Evolutionary conservation across 2,888 invertebrate genomes (phyloP).

Genomic region (Sphaeridia pumilis): DNA sequence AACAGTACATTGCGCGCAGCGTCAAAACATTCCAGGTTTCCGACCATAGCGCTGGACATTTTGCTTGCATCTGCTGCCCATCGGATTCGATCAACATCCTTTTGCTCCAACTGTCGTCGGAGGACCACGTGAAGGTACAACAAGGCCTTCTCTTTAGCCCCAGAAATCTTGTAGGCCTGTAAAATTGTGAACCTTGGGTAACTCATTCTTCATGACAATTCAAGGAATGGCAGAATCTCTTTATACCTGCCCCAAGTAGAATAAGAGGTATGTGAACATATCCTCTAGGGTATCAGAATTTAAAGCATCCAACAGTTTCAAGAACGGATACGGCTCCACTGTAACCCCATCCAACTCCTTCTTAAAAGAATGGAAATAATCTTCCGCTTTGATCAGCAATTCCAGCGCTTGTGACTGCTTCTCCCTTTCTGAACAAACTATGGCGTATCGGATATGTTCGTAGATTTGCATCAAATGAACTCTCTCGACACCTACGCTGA

Average conservation of each 20-base stretch:
- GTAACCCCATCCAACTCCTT: conserved; percentile 18
- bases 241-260: conserved; percentile 33
- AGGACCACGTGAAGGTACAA: conserved; percentile 35
- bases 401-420: conserved; percentile 29
- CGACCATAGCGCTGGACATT: conserved; percentile 31
- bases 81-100: conserved; percentile 26
- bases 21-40: conserved; percentile 32
- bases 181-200: no score
- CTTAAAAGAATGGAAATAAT: conserved; percentile 27
- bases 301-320: conserved; percentile 28
- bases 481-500: conserved; percentile 13
- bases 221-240: background rate
- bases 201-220: background rate
- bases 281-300: conserved; percentile 32
- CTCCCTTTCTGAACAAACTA: conserved; percentile 33
- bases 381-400: conserved; percentile 28
- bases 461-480: conserved; percentile 31
- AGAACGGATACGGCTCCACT: conserved; percentile 17
- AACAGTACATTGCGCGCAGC: conserved; percentile 30
- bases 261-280: conserved; percentile 35
- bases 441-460: conserved; percentile 32
- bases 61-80: conserved; percentile 30
- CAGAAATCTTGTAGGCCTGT: conserved; percentile 33
- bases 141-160: conserved; percentile 32
- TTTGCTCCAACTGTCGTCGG: conserved; percentile 29